These are phyloP conservation scores for Itoplectis maculator DNA, from an alignment of 2,888 invertebrate species.

Conservation along the genomic window DNA sequence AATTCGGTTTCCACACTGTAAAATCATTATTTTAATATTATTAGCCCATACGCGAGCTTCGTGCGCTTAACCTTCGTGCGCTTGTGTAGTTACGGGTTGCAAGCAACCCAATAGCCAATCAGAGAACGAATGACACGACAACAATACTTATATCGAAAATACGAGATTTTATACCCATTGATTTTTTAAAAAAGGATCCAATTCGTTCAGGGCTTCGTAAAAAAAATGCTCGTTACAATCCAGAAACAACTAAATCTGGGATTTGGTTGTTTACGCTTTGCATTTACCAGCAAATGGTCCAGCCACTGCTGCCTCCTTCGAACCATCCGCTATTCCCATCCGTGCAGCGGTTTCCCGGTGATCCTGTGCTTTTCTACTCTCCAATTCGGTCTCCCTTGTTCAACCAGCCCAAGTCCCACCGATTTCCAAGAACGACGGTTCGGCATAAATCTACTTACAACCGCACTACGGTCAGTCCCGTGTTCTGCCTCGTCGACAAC, in stretches of 20 bases:
- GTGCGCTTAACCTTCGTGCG: no score
- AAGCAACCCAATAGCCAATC: no score
- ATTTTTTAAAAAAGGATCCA: neutral
- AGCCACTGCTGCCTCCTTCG: no score
- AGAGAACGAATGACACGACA: no score
- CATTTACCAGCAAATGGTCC: neutral
- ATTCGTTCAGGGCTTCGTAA: neutral
- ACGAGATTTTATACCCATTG: no score
- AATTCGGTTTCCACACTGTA: neutral
- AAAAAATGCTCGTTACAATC: neutral
- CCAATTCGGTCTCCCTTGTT: neutral
- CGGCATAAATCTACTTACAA: conserved; percentile 75
- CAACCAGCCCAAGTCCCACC: conserved; percentile 26
- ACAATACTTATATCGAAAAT: no score
- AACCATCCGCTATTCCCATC: neutral
- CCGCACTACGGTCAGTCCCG: conserved; percentile 55
- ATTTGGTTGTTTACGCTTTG: neutral
- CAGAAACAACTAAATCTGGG: neutral
- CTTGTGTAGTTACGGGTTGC: no score
- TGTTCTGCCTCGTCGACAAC: conserved; percentile 41
- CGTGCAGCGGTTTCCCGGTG: neutral
- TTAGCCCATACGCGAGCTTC: no score
- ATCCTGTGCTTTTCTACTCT: neutral
- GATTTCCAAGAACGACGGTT: conserved; percentile 72
- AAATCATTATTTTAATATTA: neutral